These are phyloP conservation scores for Drosophila rellima DNA, from an alignment of 2,888 invertebrate genomes.

Conservation along the genomic window DNA sequence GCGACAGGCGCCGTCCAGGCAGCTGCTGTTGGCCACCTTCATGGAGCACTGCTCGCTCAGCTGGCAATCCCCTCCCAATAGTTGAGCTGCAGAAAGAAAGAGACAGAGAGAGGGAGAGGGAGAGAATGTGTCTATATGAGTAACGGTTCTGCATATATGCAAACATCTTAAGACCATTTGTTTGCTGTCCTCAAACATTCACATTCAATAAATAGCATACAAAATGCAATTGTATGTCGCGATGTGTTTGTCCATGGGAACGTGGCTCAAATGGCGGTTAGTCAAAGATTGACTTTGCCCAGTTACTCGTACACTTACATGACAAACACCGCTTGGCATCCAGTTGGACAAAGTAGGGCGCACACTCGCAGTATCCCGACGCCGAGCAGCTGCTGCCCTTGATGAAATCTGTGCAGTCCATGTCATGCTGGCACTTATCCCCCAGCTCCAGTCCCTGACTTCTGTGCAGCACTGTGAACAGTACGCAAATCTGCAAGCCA, in stretches of 20 bases:
- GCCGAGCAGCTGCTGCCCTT: constrained; percentile 86
- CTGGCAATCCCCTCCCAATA: constrained; percentile 91
- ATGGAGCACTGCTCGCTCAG: constrained; percentile 94
- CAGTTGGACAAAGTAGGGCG: constrained; percentile 92
- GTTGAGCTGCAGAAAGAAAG: constrained; percentile 54
- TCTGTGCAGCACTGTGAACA: constrained; percentile 56
- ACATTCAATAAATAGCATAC: constrained; percentile 25
- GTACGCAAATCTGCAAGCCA: constrained; percentile 53
- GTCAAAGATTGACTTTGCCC: constrained; percentile 70
- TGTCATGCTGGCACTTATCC: constrained; percentile 86
- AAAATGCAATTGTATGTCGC: constrained; percentile 27
- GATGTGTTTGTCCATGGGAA: not conserved
- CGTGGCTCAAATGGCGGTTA: constrained; percentile 47
- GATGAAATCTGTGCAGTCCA: constrained; percentile 86
- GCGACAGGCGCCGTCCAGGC: constrained; percentile 93
- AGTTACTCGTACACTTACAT: constrained; percentile 89
- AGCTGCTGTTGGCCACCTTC: constrained; percentile 95
- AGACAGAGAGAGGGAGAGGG: not conserved
- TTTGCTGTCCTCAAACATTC: constrained; percentile 25
- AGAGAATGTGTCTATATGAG: constrained; percentile 20
- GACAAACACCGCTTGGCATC: constrained; percentile 93
- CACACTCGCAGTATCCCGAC: constrained; percentile 91
- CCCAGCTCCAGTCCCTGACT: constrained; percentile 78
- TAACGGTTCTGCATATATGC: constrained; percentile 51
- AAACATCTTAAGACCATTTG: constrained; percentile 37